phyloP scores from a whole-genome alignment of 2,888 invertebrate species.

The Dastarcus helophoroides region DNA sequence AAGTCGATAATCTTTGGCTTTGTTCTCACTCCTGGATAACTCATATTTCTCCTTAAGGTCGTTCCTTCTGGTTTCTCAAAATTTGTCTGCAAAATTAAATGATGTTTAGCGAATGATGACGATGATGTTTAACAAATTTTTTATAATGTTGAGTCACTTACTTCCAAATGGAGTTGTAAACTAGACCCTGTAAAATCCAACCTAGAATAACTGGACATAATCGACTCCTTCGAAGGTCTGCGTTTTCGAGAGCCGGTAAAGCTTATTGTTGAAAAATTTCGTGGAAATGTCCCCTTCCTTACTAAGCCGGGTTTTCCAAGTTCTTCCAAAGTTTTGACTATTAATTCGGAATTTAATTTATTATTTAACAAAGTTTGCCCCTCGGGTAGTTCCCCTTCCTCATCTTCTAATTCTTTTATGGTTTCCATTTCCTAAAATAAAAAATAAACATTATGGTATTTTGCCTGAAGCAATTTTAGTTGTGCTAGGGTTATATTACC shows the following conservation, averaged over 20 bases:
- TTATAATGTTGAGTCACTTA: constrained; percentile 28
- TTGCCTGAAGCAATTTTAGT: constrained; percentile 1
- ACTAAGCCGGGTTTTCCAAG: constrained; percentile 26
- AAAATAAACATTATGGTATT: constrained; percentile 3
- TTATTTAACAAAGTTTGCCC: constrained; percentile 29
- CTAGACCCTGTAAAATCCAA: constrained; percentile 67
- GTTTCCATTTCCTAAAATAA: constrained; percentile 53
- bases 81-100: constrained; percentile 6
- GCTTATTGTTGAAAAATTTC: constrained; percentile 35
- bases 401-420: constrained; percentile 54
- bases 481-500: too few species aligned
- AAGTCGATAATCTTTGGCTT: constrained; percentile 26
- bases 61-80: constrained; percentile 4
- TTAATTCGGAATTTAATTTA: constrained; percentile 21
- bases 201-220: constrained; percentile 59
- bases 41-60: constrained; percentile 32
- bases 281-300: constrained; percentile 33
- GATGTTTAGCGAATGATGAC: constrained; percentile 1
- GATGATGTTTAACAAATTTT: not conserved
- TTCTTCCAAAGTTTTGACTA: constrained; percentile 30
- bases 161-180: constrained; percentile 53
- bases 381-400: constrained; percentile 42
- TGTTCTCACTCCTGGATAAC: constrained; percentile 33
- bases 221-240: constrained; percentile 45
- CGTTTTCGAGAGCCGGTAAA: constrained; percentile 25